Percentiles rank a stretch among this genome's conserved stretches.
These are phyloP conservation scores for Nomada goodeniana DNA, from an alignment of 2,888 invertebrate genomes.

Conservation along the genomic window DNA sequence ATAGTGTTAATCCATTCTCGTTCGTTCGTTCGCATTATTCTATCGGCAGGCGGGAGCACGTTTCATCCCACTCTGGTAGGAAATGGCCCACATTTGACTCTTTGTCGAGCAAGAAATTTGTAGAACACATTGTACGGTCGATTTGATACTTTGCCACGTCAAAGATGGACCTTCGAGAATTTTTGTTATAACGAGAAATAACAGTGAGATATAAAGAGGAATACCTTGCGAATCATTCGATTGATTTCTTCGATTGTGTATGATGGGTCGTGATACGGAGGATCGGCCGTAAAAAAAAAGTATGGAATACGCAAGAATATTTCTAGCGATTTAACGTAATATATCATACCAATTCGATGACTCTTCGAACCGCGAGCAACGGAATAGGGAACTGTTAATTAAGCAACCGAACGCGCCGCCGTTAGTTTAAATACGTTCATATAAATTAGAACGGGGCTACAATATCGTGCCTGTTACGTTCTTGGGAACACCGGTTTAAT, in stretches of 20 bases:
- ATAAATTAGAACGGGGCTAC: slow-evolving; percentile 28
- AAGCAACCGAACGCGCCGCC: slow-evolving; percentile 16
- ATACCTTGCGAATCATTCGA: not conserved
- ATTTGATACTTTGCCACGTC: not conserved
- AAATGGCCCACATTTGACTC: not conserved
- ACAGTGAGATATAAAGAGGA: not conserved
- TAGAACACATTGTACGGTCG: not conserved
- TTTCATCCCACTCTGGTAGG: not conserved
- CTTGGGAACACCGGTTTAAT: slow-evolving; percentile 26
- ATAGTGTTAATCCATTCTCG: slow-evolving; percentile 27
- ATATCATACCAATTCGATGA: not conserved
- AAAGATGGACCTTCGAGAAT: not conserved
- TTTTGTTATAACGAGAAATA: too few relatives aligned
- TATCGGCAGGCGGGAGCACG: slow-evolving; percentile 28
- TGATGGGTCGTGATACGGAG: not conserved
- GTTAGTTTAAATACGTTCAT: not conserved
- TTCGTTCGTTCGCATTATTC: not conserved
- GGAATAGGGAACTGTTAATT: slow-evolving; percentile 22
- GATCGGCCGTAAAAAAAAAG: not conserved
- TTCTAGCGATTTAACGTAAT: not conserved
- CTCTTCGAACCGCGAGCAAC: not conserved
- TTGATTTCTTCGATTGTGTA: not conserved
- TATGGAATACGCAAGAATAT: not conserved
- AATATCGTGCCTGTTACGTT: slow-evolving; percentile 9
- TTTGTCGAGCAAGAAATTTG: not conserved